phyloP scores from a whole-genome alignment of 1,140 invertebrate genomes.

The Drosophila littoralis region DNA sequence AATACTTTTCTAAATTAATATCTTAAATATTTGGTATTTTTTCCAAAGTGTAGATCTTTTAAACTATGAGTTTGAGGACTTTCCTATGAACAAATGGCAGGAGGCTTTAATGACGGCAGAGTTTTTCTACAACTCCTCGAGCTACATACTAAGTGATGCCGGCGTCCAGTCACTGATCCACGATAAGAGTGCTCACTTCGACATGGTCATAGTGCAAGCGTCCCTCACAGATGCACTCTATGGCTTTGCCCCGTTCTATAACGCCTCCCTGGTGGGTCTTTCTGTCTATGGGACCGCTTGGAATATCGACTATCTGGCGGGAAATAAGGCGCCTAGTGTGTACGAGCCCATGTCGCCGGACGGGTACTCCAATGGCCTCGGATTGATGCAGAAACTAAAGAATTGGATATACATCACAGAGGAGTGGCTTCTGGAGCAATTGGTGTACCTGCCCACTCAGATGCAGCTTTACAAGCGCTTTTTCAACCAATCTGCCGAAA shows the following conservation, averaged over 20 bases:
- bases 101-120: slow-evolving; percentile 32
- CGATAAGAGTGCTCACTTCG: slow-evolving; percentile 47
- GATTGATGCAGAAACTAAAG: slow-evolving; percentile 74
- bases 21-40: too few relatives aligned
- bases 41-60: too few relatives aligned
- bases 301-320: slow-evolving; percentile 68
- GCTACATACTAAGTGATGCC: slow-evolving; percentile 37
- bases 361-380: slow-evolving; percentile 69
- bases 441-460: slow-evolving; percentile 64
- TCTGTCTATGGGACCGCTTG: slow-evolving; percentile 57
- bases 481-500: slow-evolving; percentile 35
- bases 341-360: slow-evolving; percentile 77
- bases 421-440: slow-evolving; percentile 52
- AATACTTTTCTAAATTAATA: too few relatives aligned
- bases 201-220: slow-evolving; percentile 68
- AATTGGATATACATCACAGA: slow-evolving; percentile 77
- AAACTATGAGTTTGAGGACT: not conserved
- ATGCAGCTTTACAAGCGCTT: slow-evolving; percentile 67
- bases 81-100: slow-evolving; percentile 42
- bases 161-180: slow-evolving; percentile 57
- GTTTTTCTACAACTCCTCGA: slow-evolving; percentile 48
- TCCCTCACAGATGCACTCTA: slow-evolving; percentile 62
- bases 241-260: slow-evolving; percentile 66
- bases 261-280: slow-evolving; percentile 66
- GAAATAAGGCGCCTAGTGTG: slow-evolving; percentile 68